phyloP scores from a whole-genome alignment of 2,888 invertebrate genomes.

The Diploptera punctata region DNA sequence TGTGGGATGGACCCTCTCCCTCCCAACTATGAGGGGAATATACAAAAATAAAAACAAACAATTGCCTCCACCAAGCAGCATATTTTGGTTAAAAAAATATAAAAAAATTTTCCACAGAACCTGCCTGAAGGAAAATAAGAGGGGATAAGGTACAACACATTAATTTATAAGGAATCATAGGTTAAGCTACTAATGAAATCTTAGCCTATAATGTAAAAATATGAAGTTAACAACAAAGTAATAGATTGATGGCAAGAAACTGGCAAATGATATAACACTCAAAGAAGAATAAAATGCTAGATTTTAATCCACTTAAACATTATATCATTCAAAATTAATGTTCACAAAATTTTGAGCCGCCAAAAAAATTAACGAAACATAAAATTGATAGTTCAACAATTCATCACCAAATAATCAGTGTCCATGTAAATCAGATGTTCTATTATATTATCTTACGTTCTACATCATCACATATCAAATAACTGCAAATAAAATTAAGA shows the following conservation, averaged over 20 bases:
- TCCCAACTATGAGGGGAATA: constrained; percentile 38
- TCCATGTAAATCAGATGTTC: background rate
- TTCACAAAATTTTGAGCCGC: no score
- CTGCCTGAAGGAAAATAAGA: constrained; percentile 38
- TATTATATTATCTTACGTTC: background rate
- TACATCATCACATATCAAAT: no score
- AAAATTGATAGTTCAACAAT: constrained; percentile 4
- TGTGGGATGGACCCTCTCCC: constrained; percentile 32
- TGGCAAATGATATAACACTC: no score
- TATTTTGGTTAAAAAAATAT: constrained; percentile 33
- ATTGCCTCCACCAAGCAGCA: constrained; percentile 33
- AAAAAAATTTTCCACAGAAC: constrained; percentile 31
- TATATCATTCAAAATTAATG: background rate
- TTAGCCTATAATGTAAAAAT: no score
- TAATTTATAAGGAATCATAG: background rate
- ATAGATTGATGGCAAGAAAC: no score
- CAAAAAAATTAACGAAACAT: background rate
- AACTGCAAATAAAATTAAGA: background rate
- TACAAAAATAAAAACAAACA: constrained; percentile 38
- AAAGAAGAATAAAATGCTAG: no score
- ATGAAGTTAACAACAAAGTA: no score
- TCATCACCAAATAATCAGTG: no score
- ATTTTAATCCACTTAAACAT: background rate
- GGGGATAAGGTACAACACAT: constrained; percentile 26
- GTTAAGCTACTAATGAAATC: constrained; percentile 14